Evolutionary conservation across 2,113 vertebrate genomes (phyloP), one percentile per base, ranked within the genome.

Genomic region (Plecotus auritus): DNA sequence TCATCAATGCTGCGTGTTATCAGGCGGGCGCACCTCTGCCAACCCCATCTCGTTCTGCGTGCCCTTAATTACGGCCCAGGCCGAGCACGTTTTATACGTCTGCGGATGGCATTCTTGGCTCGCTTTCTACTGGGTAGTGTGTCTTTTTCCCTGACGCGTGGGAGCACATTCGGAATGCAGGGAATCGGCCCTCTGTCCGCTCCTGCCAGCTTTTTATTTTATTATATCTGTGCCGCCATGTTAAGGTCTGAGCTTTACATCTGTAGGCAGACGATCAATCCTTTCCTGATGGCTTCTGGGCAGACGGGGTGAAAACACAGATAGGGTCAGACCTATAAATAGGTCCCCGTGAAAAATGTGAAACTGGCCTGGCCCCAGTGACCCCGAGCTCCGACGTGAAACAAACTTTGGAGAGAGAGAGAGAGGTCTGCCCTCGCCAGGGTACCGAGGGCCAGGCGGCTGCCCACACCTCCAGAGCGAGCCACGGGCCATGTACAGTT

Each of bases 311-410:
- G 59, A 40, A 77, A 84, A 92, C 88, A 86, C 9, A 81, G 61
- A 78, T n/a, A 40, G 45, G 61, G 69, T 88, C 51, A 69, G 47
- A 66, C 47, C 86, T 94, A 89, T 84, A 88, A 78, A 94, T 70
- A 94, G 61, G 83, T 47, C 77, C 74, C 83, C 42, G 56, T 37
- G 23, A 47, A 78, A 90, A 92, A 72, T 78, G 72, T 49, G 84
- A 77, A 90, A 66, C 14, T 42, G 40, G 51, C 64, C 61, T 42
- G 9, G 89, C 54, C 85, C 93, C 89, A 94, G 77, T 81, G 74
- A 94, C 37, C 70, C 89, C 23, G 20, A 74, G 84, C 93, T 80
- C 86, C 86, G 86, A 97, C 86, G 88, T 94, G 88, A 91, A 92
- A 85, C 91, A 70, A 88, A 94, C 66, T 86, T 74, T 49, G 96